Percentiles rank a stretch among this genome's conserved stretches.
Conservation (phyloP, 1,140 invertebrate genomes). For the Lepidurus arcticus region DNA sequence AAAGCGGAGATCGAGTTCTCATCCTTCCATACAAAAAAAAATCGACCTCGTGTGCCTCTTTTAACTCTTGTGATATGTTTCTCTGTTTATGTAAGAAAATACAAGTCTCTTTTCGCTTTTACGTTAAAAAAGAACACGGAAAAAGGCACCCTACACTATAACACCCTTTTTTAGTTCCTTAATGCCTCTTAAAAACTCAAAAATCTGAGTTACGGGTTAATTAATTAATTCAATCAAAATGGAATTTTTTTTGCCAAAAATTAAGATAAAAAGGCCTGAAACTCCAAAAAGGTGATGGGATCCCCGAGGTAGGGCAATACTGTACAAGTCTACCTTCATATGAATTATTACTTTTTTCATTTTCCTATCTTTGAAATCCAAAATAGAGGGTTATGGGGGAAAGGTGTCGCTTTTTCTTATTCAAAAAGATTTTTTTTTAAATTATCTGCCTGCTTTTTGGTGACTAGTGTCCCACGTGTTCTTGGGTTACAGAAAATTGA, state of each 20-base stretch:
- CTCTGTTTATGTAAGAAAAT: background rate
- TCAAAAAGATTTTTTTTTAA: background rate
- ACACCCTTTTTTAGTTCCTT: background rate
- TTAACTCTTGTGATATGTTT: conserved; percentile 14
- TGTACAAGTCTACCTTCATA: background rate
- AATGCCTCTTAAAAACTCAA: background rate
- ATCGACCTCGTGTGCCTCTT: background rate
- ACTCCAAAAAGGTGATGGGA: background rate
- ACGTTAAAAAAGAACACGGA: background rate
- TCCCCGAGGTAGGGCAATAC: background rate
- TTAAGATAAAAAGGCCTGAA: background rate
- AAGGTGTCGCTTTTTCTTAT: background rate
- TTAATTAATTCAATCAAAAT: no score
- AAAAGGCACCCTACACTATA: background rate
- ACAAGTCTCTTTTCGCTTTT: background rate
- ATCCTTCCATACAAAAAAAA: background rate
- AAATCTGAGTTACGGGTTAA: background rate
- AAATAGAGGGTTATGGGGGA: background rate
- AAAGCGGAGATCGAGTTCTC: conserved; percentile 4
- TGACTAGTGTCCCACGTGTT: conserved; percentile 5
- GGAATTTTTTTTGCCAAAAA: background rate
- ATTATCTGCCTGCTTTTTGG: background rate
- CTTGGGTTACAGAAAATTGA: background rate
- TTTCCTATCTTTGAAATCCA: background rate
- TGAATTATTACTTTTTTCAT: background rate